These are phyloP conservation scores for Mythimna impura DNA, from an alignment of 2,888 invertebrate species.

Conservation along the genomic window DNA sequence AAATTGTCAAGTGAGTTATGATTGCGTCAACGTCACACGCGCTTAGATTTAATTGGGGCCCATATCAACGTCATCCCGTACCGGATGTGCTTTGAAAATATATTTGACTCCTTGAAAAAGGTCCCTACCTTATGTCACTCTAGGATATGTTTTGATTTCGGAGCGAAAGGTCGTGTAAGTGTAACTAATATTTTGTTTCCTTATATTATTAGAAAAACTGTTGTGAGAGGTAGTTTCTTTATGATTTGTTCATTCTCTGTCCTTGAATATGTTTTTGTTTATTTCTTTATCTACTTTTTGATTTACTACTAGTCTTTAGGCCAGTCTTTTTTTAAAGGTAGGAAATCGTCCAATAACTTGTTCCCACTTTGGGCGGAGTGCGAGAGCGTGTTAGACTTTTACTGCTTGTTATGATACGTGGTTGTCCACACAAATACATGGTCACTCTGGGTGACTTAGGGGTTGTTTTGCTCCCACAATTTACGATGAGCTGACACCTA, in stretches of 20 bases:
- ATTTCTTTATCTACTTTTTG: not conserved
- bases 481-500: too few species aligned
- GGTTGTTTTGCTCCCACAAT: too few species aligned
- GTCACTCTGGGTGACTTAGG: too few species aligned
- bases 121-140: constrained; percentile 41
- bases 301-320: not conserved
- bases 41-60: constrained; percentile 62
- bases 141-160: constrained; percentile 41
- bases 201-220: not conserved
- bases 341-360: too few species aligned
- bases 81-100: constrained; percentile 58
- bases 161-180: constrained; percentile 34
- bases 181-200: constrained; percentile 26
- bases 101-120: constrained; percentile 62
- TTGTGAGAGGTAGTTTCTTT: not conserved
- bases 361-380: too few species aligned
- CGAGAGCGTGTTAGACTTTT: too few species aligned
- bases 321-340: too few species aligned
- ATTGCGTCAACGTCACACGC: constrained; percentile 53
- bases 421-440: too few species aligned
- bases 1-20: constrained; percentile 62
- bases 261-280: not conserved
- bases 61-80: constrained; percentile 62
- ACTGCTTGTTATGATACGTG: too few species aligned
- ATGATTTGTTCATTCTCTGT: not conserved